These are phyloP conservation scores for Poecile atricapillus DNA, from an alignment of 2,113 vertebrate genomes.

Conservation along the genomic window DNA sequence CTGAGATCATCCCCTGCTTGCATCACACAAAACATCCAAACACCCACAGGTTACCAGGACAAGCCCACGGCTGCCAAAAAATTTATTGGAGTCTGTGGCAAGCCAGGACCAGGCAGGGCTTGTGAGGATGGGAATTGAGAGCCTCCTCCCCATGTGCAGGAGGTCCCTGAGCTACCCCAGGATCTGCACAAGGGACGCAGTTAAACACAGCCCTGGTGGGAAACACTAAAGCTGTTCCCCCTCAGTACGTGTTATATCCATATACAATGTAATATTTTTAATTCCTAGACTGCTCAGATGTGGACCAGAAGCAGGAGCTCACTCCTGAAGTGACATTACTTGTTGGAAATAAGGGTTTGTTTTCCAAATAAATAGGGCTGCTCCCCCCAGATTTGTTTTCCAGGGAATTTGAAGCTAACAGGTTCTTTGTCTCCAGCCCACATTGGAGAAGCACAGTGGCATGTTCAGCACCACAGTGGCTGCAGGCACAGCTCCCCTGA, in stretches of 20 bases:
- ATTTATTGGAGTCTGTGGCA: neutral
- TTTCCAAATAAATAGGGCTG: neutral
- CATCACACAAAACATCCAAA: neutral
- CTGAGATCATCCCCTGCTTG: neutral
- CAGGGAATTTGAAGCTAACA: neutral
- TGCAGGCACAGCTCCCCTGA: neutral
- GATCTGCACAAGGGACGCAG: neutral
- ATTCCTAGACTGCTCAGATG: neutral
- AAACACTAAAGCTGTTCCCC: neutral
- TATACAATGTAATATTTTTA: rapidly evolving
- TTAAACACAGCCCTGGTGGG: neutral
- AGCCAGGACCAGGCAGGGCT: neutral
- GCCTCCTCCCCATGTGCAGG: no score
- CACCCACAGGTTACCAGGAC: rapidly evolving
- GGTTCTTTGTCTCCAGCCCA: neutral
- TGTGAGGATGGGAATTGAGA: neutral
- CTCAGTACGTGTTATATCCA: rapidly evolving
- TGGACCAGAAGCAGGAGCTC: neutral
- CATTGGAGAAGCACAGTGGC: neutral
- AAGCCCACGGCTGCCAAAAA: neutral
- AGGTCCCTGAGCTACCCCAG: neutral
- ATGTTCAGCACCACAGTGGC: rapidly evolving
- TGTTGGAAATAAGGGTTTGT: neutral
- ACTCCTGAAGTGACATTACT: neutral
- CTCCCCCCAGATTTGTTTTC: neutral